Evolutionary conservation across 1,140 invertebrate species (phyloP).

Genomic region (Pseudomyrmex concolor): DNA sequence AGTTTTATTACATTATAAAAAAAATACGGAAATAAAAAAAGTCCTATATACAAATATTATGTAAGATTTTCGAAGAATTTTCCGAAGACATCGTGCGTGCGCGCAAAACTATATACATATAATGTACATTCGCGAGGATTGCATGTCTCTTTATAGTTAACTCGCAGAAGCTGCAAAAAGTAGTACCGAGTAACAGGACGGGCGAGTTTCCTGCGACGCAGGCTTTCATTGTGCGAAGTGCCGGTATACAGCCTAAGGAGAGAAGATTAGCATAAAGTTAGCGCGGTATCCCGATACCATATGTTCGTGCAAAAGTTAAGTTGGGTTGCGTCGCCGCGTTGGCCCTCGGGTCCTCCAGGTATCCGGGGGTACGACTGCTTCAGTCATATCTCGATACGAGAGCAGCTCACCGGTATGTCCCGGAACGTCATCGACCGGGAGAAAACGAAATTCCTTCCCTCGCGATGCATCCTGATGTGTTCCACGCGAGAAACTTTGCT

Average conservation of each 20-base stretch:
- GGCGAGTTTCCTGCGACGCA: background rate
- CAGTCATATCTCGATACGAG: slow-evolving; percentile 71
- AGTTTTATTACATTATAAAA: too few relatives aligned
- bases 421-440: slow-evolving; percentile 56
- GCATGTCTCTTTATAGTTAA: background rate
- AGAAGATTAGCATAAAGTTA: slow-evolving; percentile 75
- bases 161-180: slow-evolving; percentile 1
- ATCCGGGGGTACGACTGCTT: slow-evolving; percentile 60
- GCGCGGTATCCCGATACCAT: slow-evolving; percentile 53
- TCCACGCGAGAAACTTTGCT: background rate
- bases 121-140: background rate
- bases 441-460: slow-evolving; percentile 48
- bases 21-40: too few relatives aligned
- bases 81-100: background rate
- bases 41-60: too few relatives aligned
- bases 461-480: slow-evolving; percentile 15
- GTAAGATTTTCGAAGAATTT: background rate
- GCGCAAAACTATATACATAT: background rate
- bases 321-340: slow-evolving; percentile 67
- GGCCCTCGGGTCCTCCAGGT: slow-evolving; percentile 68
- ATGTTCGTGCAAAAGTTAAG: slow-evolving; percentile 73
- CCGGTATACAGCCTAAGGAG: slow-evolving; percentile 61
- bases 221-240: slow-evolving; percentile 37
- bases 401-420: slow-evolving; percentile 39
- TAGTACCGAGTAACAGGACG: background rate